Percentiles rank a stretch among this genome's conserved stretches.
phyloP scores from a whole-genome alignment of 2,797 vertebrate species.

The Discoglossus pictus region DNA sequence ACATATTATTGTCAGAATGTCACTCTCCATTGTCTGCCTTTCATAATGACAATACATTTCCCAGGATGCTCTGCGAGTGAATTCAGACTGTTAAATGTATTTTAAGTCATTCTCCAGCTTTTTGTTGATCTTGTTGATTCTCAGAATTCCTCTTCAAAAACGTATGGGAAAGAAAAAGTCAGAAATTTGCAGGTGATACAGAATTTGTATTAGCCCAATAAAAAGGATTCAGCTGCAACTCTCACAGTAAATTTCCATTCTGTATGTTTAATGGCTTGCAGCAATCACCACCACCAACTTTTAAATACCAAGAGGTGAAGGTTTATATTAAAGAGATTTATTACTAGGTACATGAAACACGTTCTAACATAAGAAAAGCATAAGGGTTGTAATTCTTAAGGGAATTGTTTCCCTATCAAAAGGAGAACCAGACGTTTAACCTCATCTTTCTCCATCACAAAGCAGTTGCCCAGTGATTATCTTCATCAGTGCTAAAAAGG shows the following conservation, averaged over 20 bases:
- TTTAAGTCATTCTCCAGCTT: neutral
- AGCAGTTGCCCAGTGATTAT: slow-evolving; percentile 19
- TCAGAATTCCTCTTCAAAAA: slow-evolving; percentile 6
- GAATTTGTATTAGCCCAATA: slow-evolving; percentile 21
- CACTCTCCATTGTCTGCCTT: no score
- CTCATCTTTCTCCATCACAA: neutral
- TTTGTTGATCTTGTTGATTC: neutral
- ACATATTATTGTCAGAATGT: no score
- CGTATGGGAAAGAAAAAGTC: neutral
- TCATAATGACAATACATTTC: no score
- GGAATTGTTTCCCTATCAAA: slow-evolving; percentile 21
- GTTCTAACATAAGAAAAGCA: slow-evolving; percentile 14
- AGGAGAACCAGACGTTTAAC: slow-evolving; percentile 4
- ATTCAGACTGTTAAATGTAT: no score
- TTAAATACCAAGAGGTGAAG: slow-evolving; percentile 29
- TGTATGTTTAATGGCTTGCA: slow-evolving; percentile 11
- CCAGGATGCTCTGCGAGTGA: no score
- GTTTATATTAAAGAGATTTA: slow-evolving; percentile 27
- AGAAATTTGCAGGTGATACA: slow-evolving; percentile 7
- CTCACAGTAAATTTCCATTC: slow-evolving; percentile 7
- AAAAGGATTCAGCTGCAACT: slow-evolving; percentile 6
- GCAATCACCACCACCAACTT: slow-evolving; percentile 4
- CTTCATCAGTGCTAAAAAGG: no score
- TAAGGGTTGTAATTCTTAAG: neutral
- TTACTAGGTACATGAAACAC: slow-evolving; percentile 26